Percentiles rank a stretch among this genome's conserved stretches.
phyloP scores from a whole-genome alignment of 2,888 invertebrate genomes.

The Zelleria hepariella region DNA sequence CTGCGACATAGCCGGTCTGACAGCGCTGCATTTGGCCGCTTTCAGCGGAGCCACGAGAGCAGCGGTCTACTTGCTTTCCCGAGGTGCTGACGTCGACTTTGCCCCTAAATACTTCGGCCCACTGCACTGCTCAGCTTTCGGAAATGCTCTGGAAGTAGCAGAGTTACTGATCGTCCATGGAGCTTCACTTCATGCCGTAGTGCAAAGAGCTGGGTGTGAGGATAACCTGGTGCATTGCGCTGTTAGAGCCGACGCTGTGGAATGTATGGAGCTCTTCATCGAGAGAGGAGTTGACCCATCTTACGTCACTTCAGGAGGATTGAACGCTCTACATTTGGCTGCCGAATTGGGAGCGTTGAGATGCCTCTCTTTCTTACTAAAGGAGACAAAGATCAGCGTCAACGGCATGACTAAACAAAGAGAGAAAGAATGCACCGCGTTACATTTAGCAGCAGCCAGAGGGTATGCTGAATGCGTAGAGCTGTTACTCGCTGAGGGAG shows the following conservation, averaged over 20 bases:
- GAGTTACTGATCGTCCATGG: slow-evolving; percentile 81
- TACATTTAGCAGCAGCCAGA: slow-evolving; percentile 90
- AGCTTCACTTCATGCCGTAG: slow-evolving; percentile 78
- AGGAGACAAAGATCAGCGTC: slow-evolving; percentile 79
- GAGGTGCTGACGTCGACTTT: slow-evolving; percentile 79
- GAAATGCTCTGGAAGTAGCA: slow-evolving; percentile 85
- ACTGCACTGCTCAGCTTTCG: slow-evolving; percentile 90
- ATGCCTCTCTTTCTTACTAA: slow-evolving; percentile 81
- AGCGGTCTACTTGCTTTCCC: slow-evolving; percentile 77
- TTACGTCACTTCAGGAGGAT: slow-evolving; percentile 79
- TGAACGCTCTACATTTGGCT: slow-evolving; percentile 84
- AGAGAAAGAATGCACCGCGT: slow-evolving; percentile 82
- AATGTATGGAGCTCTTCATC: slow-evolving; percentile 83
- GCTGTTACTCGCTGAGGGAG: slow-evolving; percentile 80
- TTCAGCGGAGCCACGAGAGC: slow-evolving; percentile 82
- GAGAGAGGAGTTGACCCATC: slow-evolving; percentile 82
- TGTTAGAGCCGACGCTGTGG: slow-evolving; percentile 83
- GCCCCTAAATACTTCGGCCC: slow-evolving; percentile 83
- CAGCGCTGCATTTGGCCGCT: slow-evolving; percentile 81
- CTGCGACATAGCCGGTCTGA: slow-evolving; percentile 80
- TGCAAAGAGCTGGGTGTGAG: slow-evolving; percentile 76
- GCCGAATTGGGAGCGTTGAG: slow-evolving; percentile 83
- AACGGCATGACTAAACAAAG: slow-evolving; percentile 78
- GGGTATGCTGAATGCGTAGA: slow-evolving; percentile 87
- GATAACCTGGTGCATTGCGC: slow-evolving; percentile 88